Evolutionary conservation across 2,888 invertebrate species (phyloP).

Genomic region (Diarsia dahlii): DNA sequence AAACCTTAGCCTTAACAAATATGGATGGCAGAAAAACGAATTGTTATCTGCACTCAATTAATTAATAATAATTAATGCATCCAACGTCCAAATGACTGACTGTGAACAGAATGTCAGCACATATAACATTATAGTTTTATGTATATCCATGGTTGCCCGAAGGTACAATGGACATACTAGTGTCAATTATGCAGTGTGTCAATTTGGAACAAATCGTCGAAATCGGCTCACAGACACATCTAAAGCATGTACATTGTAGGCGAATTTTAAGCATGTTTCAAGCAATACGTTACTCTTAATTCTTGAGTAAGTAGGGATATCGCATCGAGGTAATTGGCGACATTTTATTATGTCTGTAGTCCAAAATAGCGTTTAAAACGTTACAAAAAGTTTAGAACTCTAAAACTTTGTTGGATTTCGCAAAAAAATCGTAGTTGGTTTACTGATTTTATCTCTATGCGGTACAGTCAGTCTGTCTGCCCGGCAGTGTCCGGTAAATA

Average conservation of each 20-base stretch:
- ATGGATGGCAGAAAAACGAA: background rate
- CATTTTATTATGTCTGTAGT: background rate
- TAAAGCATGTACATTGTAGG: background rate
- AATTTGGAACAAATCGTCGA: background rate
- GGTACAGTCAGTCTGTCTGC: constrained; percentile 33
- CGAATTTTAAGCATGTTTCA: background rate
- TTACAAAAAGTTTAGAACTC: no score
- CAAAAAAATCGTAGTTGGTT: background rate
- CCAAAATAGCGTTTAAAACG: no score
- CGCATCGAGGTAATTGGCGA: background rate
- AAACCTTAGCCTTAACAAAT: background rate
- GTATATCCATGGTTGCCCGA: constrained; percentile 26
- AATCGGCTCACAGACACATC: background rate
- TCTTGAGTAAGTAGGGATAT: background rate
- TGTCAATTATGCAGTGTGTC: background rate
- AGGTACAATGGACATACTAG: constrained; percentile 21
- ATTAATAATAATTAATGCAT: constrained; percentile 26
- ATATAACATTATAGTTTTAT: background rate
- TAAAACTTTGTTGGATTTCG: background rate
- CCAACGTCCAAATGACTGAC: constrained; percentile 33
- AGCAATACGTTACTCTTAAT: background rate
- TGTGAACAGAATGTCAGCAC: constrained; percentile 24
- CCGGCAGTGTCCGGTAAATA: constrained; percentile 52
- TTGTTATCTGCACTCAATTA: constrained; percentile 3
- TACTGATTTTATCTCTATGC: background rate